Base-by-base conservation (phyloP, 2,113 vertebrate genomes). In the Ginglymostoma cirratum region DNA sequence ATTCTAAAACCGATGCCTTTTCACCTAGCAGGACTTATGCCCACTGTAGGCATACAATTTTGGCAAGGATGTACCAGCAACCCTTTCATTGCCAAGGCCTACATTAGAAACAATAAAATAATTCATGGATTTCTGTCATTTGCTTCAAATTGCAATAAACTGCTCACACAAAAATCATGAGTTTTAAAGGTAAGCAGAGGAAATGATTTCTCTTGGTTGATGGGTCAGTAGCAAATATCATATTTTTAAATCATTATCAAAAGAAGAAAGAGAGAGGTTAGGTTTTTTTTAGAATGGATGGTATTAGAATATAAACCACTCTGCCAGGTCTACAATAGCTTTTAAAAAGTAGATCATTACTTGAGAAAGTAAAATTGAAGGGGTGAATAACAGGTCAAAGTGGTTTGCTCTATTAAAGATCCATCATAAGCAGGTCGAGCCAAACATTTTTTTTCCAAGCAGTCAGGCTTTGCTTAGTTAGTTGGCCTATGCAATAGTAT, bases 351-450 rank as follows among this genome's bases (percentile, higher is more conserved):
- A 61, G 27, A 55, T 66, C 65, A 93, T 66, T 66, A 93, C 27
- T 93, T 66, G 61, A 66, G 21, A 38, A 38, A 23, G 15, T 38
- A 93, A 38, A 66, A 66, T 93, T 67, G 6, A 23, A 66, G 38
- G 67, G 34, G 34, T 19, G 38, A 93, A 17, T 93, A 93, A 66
- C 19, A n/a, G n/a, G n/a, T 93, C n/a, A 38, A 66, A 93, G n/a
- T 93, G 61, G 61, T 23, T 93, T 93, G 61, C 65, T 93, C 55
- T 66, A 61, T 93, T 61, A 67, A 92, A 92, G 87, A 92, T 30
- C 15, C 15, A n/a, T 83, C 38, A 83, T 38, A 83, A 17, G n/a
- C 38, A 6, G 12, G 19, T 42, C 45, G 80, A 83, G 38, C 80
- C 38, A 45, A 83, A 83, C 5, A 5, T 38, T 83, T 83, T 7